These are phyloP conservation scores for Meta bourneti DNA, from an alignment of 2,888 invertebrate genomes.

Conservation along the genomic window DNA sequence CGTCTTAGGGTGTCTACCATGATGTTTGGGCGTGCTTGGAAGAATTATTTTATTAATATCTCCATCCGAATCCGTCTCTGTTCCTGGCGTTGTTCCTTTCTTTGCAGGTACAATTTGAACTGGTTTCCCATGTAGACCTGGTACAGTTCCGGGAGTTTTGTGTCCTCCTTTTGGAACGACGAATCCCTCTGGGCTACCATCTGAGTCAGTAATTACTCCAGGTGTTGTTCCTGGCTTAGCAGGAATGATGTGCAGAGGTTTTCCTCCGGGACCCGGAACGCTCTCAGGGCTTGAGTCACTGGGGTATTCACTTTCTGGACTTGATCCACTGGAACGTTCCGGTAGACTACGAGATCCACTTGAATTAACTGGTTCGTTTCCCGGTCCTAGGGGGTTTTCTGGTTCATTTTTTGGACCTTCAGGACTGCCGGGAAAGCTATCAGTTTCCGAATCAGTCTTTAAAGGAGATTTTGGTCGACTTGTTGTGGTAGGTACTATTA, in stretches of 20 bases:
- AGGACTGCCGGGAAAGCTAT: not conserved
- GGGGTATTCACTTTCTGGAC: not conserved
- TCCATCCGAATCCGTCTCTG: not conserved
- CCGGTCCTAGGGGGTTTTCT: not conserved
- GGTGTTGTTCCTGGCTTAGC: slow-evolving; percentile 31
- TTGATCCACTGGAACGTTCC: not conserved
- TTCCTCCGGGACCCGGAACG: not conserved
- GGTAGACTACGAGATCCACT: too few species aligned
- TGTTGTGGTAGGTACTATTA: not conserved
- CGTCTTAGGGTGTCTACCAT: not conserved
- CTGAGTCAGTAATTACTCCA: slow-evolving; percentile 12
- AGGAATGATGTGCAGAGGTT: slow-evolving; percentile 3
- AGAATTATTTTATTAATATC: slow-evolving; percentile 12
- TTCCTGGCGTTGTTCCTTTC: slow-evolving; percentile 24
- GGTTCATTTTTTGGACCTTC: not conserved
- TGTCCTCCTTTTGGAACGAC: slow-evolving; percentile 4
- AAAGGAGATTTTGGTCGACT: not conserved
- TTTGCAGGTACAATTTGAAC: slow-evolving; percentile 1
- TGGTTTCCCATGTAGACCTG: slow-evolving; percentile 12
- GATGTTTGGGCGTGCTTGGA: not conserved
- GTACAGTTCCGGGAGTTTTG: slow-evolving; percentile 3
- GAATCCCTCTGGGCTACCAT: slow-evolving; percentile 10
- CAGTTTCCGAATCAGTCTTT: not conserved
- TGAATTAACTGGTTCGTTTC: not conserved
- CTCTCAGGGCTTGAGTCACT: too few species aligned